phyloP scores from a whole-genome alignment of 1,140 invertebrate genomes.

The Thaumatotibia leucotreta region DNA sequence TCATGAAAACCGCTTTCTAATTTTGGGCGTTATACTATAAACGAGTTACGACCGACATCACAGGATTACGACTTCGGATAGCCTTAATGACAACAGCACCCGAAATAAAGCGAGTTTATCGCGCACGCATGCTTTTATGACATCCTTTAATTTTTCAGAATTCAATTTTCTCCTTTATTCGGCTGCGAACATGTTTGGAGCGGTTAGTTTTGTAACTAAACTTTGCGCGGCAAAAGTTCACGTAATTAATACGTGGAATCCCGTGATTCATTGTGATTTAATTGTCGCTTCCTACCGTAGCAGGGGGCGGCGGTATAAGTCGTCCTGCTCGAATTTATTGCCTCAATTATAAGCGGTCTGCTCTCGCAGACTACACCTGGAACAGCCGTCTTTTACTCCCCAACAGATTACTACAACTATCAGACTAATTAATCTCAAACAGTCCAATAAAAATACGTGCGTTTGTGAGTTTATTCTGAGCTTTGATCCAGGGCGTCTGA shows the following conservation, averaged over 20 bases:
- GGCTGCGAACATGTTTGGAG: slow-evolving; percentile 11
- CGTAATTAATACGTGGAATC: slow-evolving; percentile 42
- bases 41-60: slow-evolving; percentile 62
- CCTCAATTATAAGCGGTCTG: slow-evolving; percentile 63
- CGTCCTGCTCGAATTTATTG: slow-evolving; percentile 59
- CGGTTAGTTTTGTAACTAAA: slow-evolving; percentile 16
- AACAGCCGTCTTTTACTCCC: slow-evolving; percentile 39
- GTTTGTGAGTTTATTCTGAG: neutral
- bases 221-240: neutral
- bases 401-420: slow-evolving; percentile 43
- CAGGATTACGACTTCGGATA: slow-evolving; percentile 52
- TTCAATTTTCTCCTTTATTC: slow-evolving; percentile 18
- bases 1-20: slow-evolving; percentile 50
- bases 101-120: slow-evolving; percentile 59
- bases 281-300: slow-evolving; percentile 50
- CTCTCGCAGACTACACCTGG: slow-evolving; percentile 46
- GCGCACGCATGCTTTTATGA: slow-evolving; percentile 41
- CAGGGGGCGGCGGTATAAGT: slow-evolving; percentile 41
- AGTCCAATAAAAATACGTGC: neutral
- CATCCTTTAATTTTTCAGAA: slow-evolving; percentile 32
- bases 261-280: slow-evolving; percentile 57
- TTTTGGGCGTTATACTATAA: slow-evolving; percentile 56
- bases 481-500: neutral
- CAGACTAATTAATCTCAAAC: slow-evolving; percentile 5
- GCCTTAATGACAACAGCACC: slow-evolving; percentile 57